A percentile compares a stretch with the other conserved stretches of the same genome.
These are phyloP conservation scores for Rhopalosiphum padi DNA, from an alignment of 1,140 invertebrate species.

Conservation along the genomic window DNA sequence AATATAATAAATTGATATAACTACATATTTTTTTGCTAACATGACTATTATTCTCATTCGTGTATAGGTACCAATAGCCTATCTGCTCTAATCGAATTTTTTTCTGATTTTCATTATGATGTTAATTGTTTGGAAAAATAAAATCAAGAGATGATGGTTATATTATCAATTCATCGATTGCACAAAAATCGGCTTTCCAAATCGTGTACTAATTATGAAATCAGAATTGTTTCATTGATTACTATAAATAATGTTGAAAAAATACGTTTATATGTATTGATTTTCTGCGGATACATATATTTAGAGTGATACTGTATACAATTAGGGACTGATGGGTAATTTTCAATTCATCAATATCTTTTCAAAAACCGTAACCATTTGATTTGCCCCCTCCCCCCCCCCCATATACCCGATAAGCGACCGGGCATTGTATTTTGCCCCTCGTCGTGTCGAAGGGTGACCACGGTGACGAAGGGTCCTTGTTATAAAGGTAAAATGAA, in stretches of 20 bases:
- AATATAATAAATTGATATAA: too few species aligned
- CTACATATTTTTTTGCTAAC: background rate
- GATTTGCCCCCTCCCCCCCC: too few species aligned
- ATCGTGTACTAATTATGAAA: background rate
- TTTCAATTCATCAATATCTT: background rate
- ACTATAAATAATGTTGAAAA: background rate
- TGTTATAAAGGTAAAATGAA: background rate
- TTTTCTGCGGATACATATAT: background rate
- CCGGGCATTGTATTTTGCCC: background rate
- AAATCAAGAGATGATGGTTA: too few species aligned
- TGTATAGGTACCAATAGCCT: too few species aligned
- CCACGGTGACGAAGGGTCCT: background rate
- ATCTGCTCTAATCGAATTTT: background rate
- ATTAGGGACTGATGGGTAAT: background rate
- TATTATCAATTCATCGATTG: too few species aligned
- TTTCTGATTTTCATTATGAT: background rate
- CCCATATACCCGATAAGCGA: background rate
- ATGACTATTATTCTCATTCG: background rate
- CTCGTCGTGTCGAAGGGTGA: background rate
- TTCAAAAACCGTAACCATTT: background rate
- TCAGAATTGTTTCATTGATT: background rate
- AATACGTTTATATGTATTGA: background rate
- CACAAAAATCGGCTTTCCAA: background rate
- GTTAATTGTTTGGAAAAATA: too few species aligned
- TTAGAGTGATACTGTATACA: background rate